Conservation (phyloP, 2,888 invertebrate species). For the Operophtera brumata region DNA sequence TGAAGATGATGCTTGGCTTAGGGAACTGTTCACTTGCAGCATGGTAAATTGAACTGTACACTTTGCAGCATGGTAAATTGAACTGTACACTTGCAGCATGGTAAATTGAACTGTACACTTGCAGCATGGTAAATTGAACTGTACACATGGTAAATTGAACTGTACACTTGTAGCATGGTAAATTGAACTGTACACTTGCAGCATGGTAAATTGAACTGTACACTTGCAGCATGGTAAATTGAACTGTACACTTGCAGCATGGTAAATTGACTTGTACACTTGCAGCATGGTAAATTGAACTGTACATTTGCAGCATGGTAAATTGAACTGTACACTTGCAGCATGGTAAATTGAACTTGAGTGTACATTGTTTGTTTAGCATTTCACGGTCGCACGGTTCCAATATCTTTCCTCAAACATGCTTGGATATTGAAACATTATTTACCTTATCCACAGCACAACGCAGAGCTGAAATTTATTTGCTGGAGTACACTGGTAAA, state of each 20-base stretch:
- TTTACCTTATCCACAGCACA: no score
- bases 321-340: constrained; percentile 52
- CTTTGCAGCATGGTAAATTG: constrained; percentile 50
- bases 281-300: constrained; percentile 57
- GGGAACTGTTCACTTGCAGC: constrained; percentile 52
- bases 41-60: no score
- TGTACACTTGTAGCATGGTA: constrained; percentile 59
- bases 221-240: constrained; percentile 56
- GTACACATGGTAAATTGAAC: constrained; percentile 59
- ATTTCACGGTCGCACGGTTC: no score
- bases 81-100: constrained; percentile 54
- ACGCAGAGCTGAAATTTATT: no score
- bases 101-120: no score
- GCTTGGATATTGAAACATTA: no score
- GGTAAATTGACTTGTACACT: constrained; percentile 50
- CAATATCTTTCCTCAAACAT: no score
- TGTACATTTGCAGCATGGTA: constrained; percentile 46
- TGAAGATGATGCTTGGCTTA: constrained; percentile 48
- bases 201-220: constrained; percentile 51
- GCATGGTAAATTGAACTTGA: constrained; percentile 48
- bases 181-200: constrained; percentile 41
- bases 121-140: constrained; percentile 47
- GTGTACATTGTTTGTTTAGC: not conserved
- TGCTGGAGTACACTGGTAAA: no score
- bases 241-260: constrained; percentile 43